Evolutionary conservation across 1,140 invertebrate genomes (phyloP).

Genomic region (Drosophila bifasciata): DNA sequence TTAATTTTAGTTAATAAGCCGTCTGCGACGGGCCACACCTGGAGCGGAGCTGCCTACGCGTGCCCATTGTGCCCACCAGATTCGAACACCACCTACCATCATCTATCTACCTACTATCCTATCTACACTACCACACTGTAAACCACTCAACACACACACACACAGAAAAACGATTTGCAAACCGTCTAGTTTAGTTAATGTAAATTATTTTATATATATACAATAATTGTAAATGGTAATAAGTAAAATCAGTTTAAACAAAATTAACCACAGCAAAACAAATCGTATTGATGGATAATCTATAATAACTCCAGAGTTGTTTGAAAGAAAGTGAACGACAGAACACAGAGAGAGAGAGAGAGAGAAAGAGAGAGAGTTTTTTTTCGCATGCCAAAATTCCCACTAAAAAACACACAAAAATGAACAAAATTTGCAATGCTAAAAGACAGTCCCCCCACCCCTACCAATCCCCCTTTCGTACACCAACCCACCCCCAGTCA

Average conservation of each 20-base stretch:
- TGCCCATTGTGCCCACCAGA: slow-evolving; percentile 37
- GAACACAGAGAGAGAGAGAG: slow-evolving; percentile 4
- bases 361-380: slow-evolving; percentile 22
- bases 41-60: slow-evolving; percentile 55
- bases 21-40: slow-evolving; percentile 44
- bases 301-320: slow-evolving; percentile 76
- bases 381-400: slow-evolving; percentile 71
- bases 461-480: background rate
- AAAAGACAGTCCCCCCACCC: slow-evolving; percentile 30
- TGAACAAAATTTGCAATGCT: slow-evolving; percentile 21
- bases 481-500: slow-evolving; percentile 29
- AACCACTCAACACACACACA: slow-evolving; percentile 17
- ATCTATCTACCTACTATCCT: slow-evolving; percentile 3
- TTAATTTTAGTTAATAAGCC: slow-evolving; percentile 73
- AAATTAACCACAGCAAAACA: slow-evolving; percentile 40
- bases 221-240: slow-evolving; percentile 68
- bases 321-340: slow-evolving; percentile 58
- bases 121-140: too few species aligned
- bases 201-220: slow-evolving; percentile 83
- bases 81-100: slow-evolving; percentile 11
- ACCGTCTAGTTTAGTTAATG: slow-evolving; percentile 78
- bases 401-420: slow-evolving; percentile 10
- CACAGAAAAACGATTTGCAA: slow-evolving; percentile 26
- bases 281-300: slow-evolving; percentile 38
- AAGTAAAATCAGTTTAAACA: slow-evolving; percentile 59